Conservation (phyloP, 2,113 vertebrate genomes). For the Sinocyclocheilus anophthalmus region DNA sequence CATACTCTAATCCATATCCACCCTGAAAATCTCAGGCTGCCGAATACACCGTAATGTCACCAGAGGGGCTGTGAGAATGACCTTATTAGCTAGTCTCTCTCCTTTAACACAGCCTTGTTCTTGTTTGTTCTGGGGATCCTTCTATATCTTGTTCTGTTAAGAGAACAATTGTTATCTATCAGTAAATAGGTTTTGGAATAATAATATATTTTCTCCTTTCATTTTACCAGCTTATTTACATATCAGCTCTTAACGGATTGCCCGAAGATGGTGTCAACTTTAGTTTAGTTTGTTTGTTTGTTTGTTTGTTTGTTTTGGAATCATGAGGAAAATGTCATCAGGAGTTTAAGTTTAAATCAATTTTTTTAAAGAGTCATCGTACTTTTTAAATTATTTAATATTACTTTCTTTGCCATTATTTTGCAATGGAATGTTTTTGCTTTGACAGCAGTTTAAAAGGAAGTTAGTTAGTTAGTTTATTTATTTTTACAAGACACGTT, state of each 20-base stretch:
- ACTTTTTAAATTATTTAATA: neutral
- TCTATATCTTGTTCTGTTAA: neutral
- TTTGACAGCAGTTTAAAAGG: neutral
- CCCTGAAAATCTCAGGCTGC: slow-evolving; percentile 18
- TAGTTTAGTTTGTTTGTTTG: too few species aligned
- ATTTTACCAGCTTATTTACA: neutral
- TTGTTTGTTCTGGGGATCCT: neutral
- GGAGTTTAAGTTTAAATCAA: neutral
- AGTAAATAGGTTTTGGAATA: neutral
- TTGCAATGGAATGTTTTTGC: neutral
- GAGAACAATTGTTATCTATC: neutral
- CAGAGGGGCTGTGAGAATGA: neutral
- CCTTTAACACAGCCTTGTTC: neutral
- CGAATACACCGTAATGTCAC: neutral
- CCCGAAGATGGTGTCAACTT: neutral
- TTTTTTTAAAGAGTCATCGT: too few species aligned
- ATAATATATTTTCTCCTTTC: neutral
- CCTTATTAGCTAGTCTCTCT: neutral
- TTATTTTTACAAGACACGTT: neutral
- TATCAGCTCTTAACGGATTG: neutral
- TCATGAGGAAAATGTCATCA: too few species aligned
- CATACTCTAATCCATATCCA: slow-evolving; percentile 51
- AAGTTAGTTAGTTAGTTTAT: too few species aligned
- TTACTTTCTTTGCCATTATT: neutral
- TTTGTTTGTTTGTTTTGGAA: too few species aligned